A percentile compares a stretch with the other conserved stretches of the same genome.
phyloP scores from a whole-genome alignment of 2,797 vertebrate genomes.

The Bovichtus diacanthus region DNA sequence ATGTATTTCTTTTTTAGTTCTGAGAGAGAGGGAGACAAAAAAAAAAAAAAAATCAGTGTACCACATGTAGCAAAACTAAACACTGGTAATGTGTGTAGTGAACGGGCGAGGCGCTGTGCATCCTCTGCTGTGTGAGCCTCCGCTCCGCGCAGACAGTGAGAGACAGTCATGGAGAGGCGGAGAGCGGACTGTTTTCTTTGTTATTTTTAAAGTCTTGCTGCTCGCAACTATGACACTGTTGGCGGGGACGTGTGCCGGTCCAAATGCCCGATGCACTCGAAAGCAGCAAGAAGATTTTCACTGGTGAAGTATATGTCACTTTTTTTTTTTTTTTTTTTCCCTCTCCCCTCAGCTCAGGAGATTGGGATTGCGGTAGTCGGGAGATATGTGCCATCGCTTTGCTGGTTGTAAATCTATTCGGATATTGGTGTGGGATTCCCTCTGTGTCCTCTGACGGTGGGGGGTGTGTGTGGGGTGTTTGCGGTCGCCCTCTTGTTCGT shows the following conservation, averaged over 20 bases:
- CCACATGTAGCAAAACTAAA: conserved; percentile 30
- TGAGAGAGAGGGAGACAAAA: background rate
- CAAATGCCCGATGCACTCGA: conserved; percentile 78
- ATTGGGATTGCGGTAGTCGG: conserved; percentile 82
- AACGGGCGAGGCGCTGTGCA: conserved; percentile 85
- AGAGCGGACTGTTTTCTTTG: conserved; percentile 86
- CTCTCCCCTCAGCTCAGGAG: conserved; percentile 63
- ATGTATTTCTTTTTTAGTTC: no score
- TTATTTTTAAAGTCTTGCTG: conserved; percentile 86
- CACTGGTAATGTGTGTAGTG: conserved; percentile 78
- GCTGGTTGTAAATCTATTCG: conserved; percentile 64
- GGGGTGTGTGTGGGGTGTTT: conserved; percentile 26
- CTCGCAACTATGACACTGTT: conserved; percentile 80
- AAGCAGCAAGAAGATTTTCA: conserved; percentile 77
- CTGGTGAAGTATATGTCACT: conserved; percentile 86
- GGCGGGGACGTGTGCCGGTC: conserved; percentile 65
- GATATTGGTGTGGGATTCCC: conserved; percentile 60
- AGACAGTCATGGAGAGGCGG: conserved; percentile 86
- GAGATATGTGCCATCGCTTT: conserved; percentile 77
- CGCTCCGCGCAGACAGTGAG: conserved; percentile 73
- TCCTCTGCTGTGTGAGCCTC: conserved; percentile 64
- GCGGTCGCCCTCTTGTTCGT: conserved; percentile 29
- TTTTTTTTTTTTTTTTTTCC: conserved; percentile 51
- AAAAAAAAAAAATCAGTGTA: background rate
- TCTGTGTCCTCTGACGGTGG: conserved; percentile 43